Percentiles rank a stretch among this genome's conserved stretches.
Evolutionary conservation across 2,797 vertebrate species (phyloP).

Genomic region (Sylvia borin): DNA sequence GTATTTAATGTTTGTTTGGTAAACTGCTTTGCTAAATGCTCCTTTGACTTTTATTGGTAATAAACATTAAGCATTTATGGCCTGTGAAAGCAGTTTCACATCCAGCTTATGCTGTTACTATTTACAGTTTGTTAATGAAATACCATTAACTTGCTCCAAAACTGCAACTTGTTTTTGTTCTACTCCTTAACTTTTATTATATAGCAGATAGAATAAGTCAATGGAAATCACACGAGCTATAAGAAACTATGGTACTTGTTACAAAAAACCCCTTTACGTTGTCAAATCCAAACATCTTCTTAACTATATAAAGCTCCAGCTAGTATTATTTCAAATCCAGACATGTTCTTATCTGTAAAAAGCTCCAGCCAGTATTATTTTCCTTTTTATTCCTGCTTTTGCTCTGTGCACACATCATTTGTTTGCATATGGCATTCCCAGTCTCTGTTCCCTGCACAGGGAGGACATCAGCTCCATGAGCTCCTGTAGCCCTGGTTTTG

Average conservation of each 20-base stretch:
- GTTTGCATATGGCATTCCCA: not conserved
- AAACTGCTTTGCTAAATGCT: conserved; percentile 83
- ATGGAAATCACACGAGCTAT: conserved; percentile 35
- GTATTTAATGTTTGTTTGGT: conserved; percentile 83
- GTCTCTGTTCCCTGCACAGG: not conserved
- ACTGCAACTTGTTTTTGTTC: conserved; percentile 76
- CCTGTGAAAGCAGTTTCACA: conserved; percentile 77
- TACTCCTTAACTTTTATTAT: conserved; percentile 74
- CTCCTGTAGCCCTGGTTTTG: no score
- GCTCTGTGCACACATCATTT: not conserved
- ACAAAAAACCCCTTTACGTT: not conserved
- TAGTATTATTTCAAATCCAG: not conserved
- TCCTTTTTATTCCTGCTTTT: not conserved
- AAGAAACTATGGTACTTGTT: not conserved
- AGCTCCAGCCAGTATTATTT: not conserved
- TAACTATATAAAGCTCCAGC: not conserved
- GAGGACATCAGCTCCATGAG: fast-evolving
- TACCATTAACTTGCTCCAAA: conserved; percentile 74
- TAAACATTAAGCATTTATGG: conserved; percentile 86
- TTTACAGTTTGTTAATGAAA: conserved; percentile 82
- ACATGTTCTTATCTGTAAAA: not conserved
- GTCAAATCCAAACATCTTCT: not conserved
- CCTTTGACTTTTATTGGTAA: conserved; percentile 85
- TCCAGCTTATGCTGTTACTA: conserved; percentile 78
- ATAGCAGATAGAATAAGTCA: conserved; percentile 41